A percentile compares a stretch with the other conserved stretches of the same genome.
phyloP scores from a whole-genome alignment of 2,113 vertebrate genomes.

The Garra rufa region DNA sequence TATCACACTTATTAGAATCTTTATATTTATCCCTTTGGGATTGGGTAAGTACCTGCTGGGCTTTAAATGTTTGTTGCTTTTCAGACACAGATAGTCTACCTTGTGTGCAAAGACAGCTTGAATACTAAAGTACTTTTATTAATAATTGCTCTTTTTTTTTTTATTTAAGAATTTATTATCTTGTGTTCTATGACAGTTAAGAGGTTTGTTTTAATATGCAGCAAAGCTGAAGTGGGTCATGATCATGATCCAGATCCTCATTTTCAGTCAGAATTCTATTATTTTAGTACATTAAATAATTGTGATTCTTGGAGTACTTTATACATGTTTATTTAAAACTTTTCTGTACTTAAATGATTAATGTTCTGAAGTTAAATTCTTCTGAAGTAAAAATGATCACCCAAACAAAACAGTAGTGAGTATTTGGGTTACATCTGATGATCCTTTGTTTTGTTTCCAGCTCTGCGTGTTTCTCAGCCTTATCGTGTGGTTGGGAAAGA shows the following conservation, averaged over 20 bases:
- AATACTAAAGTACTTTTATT: not conserved
- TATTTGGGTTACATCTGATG: not conserved
- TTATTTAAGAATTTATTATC: not conserved
- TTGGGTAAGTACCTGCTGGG: slow-evolving; percentile 48
- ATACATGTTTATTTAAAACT: too few species aligned
- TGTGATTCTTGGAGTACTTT: too few species aligned
- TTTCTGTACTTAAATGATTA: not conserved
- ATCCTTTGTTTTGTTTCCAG: slow-evolving; percentile 53
- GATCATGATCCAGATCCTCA: not conserved
- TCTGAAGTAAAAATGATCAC: not conserved
- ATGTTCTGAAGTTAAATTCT: not conserved
- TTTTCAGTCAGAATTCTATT: slow-evolving; percentile 1
- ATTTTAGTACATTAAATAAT: too few species aligned
- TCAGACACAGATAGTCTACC: slow-evolving; percentile 1
- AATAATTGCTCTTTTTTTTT: not conserved
- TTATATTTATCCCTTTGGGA: slow-evolving; percentile 40
- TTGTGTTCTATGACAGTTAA: not conserved
- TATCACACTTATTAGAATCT: slow-evolving; percentile 42
- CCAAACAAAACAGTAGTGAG: not conserved
- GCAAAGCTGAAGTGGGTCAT: not conserved
- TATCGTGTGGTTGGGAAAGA: slow-evolving; percentile 60
- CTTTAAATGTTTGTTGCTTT: slow-evolving; percentile 17
- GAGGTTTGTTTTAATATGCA: not conserved
- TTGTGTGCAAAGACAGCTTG: not conserved
- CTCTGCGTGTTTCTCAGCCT: slow-evolving; percentile 63